These are phyloP conservation scores for Spilogale gracilis DNA, from an alignment of 2,113 vertebrate genomes.

Conservation along the genomic window DNA sequence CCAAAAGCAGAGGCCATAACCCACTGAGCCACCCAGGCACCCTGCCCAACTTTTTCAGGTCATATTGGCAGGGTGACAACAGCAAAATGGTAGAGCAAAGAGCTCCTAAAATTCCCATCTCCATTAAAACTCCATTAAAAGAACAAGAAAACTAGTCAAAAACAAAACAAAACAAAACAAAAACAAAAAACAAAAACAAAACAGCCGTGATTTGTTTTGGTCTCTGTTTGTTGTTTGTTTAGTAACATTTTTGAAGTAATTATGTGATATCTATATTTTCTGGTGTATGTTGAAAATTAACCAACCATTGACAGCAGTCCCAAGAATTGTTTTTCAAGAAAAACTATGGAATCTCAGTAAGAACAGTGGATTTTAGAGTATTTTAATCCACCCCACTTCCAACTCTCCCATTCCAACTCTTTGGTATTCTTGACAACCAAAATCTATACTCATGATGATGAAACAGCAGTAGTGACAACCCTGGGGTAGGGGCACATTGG, in stretches of 20 bases:
- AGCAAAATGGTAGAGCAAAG: neutral
- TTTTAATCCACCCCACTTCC: neutral
- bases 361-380: neutral
- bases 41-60: neutral
- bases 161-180: neutral
- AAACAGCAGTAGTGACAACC: neutral
- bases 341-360: neutral
- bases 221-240: neutral
- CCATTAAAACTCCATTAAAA: too few relatives aligned
- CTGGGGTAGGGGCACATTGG: rapidly evolving
- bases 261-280: neutral
- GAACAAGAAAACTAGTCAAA: neutral
- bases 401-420: neutral
- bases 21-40: too few relatives aligned
- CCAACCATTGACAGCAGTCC: neutral
- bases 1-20: too few relatives aligned
- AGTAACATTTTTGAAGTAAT: neutral
- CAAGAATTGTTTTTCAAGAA: neutral
- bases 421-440: neutral
- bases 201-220: neutral
- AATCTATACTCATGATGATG: neutral
- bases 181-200: neutral
- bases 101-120: neutral
- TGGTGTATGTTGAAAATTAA: neutral
- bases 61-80: neutral